These are phyloP conservation scores for Saccostrea glomerata DNA, from an alignment of 1,140 invertebrate species.

Conservation along the genomic window DNA sequence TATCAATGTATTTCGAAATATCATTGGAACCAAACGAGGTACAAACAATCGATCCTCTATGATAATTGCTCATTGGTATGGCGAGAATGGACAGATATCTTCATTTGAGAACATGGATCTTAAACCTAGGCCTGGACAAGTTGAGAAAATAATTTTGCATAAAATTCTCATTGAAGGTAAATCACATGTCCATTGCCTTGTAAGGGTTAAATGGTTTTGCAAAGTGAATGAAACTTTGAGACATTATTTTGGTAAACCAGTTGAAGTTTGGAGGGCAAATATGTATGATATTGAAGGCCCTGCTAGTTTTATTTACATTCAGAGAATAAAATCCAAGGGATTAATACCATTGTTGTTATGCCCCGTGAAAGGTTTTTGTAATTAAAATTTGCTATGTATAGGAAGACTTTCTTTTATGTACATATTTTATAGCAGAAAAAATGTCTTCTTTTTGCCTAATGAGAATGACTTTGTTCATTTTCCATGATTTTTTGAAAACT, in stretches of 20 bases:
- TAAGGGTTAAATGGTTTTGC: slow-evolving; percentile 40
- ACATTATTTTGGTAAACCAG: slow-evolving; percentile 48
- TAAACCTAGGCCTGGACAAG: slow-evolving; percentile 32
- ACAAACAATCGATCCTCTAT: no score
- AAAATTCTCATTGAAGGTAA: slow-evolving; percentile 28
- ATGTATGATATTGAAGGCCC: slow-evolving; percentile 10
- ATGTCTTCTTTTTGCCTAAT: no score
- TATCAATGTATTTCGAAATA: no score
- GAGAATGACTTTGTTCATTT: no score
- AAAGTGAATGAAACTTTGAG: slow-evolving; percentile 1
- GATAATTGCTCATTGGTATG: no score
- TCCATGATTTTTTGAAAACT: no score
- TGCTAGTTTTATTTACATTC: slow-evolving; percentile 43
- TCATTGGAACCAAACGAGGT: no score
- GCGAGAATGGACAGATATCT: no score
- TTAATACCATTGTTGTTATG: slow-evolving; percentile 28
- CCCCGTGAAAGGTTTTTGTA: slow-evolving; percentile 8
- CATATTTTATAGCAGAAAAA: no score
- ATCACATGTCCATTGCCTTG: slow-evolving; percentile 42
- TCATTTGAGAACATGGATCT: slow-evolving; percentile 16
- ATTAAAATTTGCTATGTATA: no score
- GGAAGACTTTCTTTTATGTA: no score
- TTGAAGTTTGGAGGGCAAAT: slow-evolving; percentile 39
- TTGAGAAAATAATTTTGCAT: slow-evolving; percentile 44
- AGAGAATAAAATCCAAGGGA: slow-evolving; percentile 42